Base-by-base conservation (phyloP, 2,797 vertebrate genomes). In the Nannoperca obscura region DNA sequence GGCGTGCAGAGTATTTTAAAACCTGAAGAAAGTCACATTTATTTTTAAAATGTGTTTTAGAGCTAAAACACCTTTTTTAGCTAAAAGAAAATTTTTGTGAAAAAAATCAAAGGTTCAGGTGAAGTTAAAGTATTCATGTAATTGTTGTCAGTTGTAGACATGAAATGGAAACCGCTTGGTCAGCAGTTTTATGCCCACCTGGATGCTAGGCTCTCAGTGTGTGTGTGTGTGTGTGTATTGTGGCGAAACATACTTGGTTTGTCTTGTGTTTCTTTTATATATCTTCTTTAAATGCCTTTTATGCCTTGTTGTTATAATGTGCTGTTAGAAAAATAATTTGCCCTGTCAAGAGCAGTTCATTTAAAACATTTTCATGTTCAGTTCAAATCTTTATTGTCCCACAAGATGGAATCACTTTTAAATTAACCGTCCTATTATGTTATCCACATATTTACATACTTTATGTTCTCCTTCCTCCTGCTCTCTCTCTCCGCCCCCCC, bases 131-230 rank as follows among this genome's bases (percentile, higher is more conserved):
- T 63, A 6, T 44, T 36, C 27, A 5, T 22, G 38, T 40, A 15
- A 65, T 17, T 24, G 10, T 1, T 71, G 24, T 79, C 50, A 53
- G 4, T 44, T 42, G 27, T 47, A 19, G 14, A 34, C 52, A 42
- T 40, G 2, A 73, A 63, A 44, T 72, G n/a, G 42, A 72, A 67
- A 76, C 36, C 13, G n/a, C 22, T 30, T n/a, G n/a, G 27, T 53
- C 52, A 52, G 58, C 44, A 57, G 44, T 53, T 76, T 72, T 34
- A 46, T 5, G 2, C 3, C 4, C 15, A 59, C 22, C 24, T 32
- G 15, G 27, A 50, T 38, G 19, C 15, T 59, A 24, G 52, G 34
- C 11, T 61, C 46, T 72, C 27, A n/a, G 34, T 9, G 34, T 36
- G 34, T 9, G 34, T 36, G 36, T 10, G 36, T 36, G 36, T 10